phyloP scores from a whole-genome alignment of 2,113 vertebrate species.

The Chauna torquata region DNA sequence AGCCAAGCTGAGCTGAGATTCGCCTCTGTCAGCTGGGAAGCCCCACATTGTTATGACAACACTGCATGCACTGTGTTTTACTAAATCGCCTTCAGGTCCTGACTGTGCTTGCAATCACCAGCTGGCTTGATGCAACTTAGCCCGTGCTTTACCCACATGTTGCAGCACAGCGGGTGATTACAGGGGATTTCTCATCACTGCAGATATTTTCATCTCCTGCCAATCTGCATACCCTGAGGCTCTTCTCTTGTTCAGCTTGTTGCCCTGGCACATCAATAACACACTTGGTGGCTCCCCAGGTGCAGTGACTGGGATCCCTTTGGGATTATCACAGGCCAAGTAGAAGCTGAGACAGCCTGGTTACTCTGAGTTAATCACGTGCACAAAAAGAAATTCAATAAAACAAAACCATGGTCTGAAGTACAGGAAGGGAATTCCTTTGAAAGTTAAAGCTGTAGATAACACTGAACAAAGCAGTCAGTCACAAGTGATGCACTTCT shows the following conservation, averaged over 20 bases:
- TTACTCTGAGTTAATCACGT: neutral
- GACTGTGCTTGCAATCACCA: neutral
- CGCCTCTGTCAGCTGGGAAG: neutral
- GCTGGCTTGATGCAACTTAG: neutral
- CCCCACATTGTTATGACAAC: neutral
- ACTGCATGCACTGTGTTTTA: neutral
- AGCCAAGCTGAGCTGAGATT: neutral
- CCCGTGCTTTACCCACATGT: neutral
- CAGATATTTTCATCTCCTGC: neutral
- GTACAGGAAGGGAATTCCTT: neutral
- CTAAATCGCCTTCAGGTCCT: neutral
- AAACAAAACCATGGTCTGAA: neutral
- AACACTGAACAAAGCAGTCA: neutral
- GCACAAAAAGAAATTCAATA: neutral
- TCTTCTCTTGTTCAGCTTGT: neutral
- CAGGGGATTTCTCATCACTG: neutral
- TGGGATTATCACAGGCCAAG: neutral
- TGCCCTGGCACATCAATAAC: neutral
- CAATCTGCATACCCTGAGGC: neutral
- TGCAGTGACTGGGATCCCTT: neutral
- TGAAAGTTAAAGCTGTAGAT: neutral
- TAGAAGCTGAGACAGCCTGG: neutral
- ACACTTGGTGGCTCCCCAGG: neutral
- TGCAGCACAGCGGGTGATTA: neutral
- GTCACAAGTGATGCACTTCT: neutral